Evolutionary conservation across 2,797 vertebrate species (phyloP), one percentile per base, ranked within the genome.

Genomic region (Ciconia nigra): DNA sequence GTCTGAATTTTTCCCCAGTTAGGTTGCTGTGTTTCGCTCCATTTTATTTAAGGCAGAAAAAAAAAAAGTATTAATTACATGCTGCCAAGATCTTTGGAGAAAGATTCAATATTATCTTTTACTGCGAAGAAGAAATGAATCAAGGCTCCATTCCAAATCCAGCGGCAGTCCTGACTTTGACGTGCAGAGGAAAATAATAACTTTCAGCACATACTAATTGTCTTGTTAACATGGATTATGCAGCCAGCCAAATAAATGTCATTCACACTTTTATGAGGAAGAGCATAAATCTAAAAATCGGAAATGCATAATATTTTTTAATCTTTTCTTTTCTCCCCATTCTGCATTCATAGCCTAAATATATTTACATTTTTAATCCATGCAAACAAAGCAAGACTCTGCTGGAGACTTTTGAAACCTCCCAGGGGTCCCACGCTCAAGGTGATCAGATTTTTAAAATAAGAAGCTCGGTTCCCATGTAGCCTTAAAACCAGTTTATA

Each of bases 191-290:
- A 95, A 95, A 96, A 97, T 97, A 97, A 98, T 95, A 97, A 97
- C 96, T 98, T 96, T 89, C 90, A 96, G 96, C 96, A 97, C 96
- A 96, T 94, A 93, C 96, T 97, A 97, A 98, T 97, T 97, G 97
- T 97, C 97, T 97, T 97, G 97, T 98, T 98, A 98, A 97, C 96
- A 98, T 89, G 95, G 95, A 97, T 97, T 98, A 96, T 97, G 92
- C 95, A 97, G 95, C 87, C 96, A 97, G 96, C 96, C 96, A 98
- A 97, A 98, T 95, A 96, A 97, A 96, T 93, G 96, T 95, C 96
- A 96, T 87, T 96, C 93, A 92, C 37, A 87, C 90, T 93, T 95
- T 89, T 78, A 95, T 79, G 95, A 94, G 91, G 90, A 94, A 90
- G 79, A 96, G 49, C 89, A 97, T 95, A 95, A 97, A 97, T 96